Evolutionary conservation across 2,113 vertebrate genomes (phyloP), one percentile per base, ranked within the genome.

Genomic region (Polypterus senegalus): DNA sequence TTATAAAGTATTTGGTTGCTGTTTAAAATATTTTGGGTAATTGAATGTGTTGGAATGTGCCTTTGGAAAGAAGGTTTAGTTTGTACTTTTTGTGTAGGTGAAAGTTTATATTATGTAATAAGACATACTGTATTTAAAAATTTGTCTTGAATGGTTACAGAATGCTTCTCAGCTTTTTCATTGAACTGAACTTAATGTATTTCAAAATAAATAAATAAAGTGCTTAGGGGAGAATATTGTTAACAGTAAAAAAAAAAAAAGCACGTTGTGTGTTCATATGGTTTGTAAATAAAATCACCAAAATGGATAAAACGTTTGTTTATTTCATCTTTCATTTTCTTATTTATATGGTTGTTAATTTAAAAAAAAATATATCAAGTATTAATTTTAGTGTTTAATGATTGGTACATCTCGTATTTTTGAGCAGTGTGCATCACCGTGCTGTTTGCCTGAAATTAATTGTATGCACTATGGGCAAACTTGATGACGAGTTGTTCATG

Each of bases 221-320:
- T 51, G 48, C 51, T 43, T 47, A 47, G 3, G n/a, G 59, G 47
- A 54, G 48, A 62, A 55, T 62, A 54, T 62, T 58, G 66, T 59
- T 53, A 49, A 5, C 64, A 61, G 67, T 70, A 64, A 60, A 57
- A 49, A 48, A 62, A 65, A 55, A 51, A 57, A 68, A 64, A 67
- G 61, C 66, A 65, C 74, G 54, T 66, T 67, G 65, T 68, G 67
- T 43, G 47, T 63, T 71, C 67, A 60, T 73, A 74, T 78, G 70
- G 69, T 77, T 81, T 88, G 80, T 87, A 85, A 87, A 88, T 87
- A 88, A 86, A 83, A 79, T 60, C 3, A 70, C 65, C 63, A 76
- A 80, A 80, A 27, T 27, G 27, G 27, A 27, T 27, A 2, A 27
- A 27, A 27, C 27, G 27, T 27, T 27, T 27, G 27, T 27, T 27